Conservation (phyloP, 2,797 vertebrate species). For the Bovichtus diacanthus region DNA sequence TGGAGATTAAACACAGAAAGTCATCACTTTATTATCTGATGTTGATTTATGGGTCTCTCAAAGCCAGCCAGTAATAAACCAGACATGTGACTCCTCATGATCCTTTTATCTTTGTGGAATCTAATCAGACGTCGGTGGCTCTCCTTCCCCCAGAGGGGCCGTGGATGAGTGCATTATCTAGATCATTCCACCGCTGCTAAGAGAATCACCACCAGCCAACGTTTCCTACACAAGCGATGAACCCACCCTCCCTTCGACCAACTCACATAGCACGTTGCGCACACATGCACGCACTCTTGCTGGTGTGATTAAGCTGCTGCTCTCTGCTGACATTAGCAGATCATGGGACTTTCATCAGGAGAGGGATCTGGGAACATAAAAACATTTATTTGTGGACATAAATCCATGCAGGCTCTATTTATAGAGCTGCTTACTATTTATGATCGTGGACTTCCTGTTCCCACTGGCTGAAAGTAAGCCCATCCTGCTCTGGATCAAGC, state of each 20-base stretch:
- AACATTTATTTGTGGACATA: conserved; percentile 59
- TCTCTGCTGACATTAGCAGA: conserved; percentile 74
- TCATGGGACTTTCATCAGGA: conserved; percentile 79
- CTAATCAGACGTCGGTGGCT: conserved; percentile 78
- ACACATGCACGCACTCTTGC: conserved; percentile 17
- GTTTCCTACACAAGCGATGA: conserved; percentile 61
- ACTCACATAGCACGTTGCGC: conserved; percentile 21
- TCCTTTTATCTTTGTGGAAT: conserved; percentile 78
- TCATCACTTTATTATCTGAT: conserved; percentile 62
- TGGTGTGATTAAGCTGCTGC: conserved; percentile 72
- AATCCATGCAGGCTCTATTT: conserved; percentile 72
- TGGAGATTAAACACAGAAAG: conserved; percentile 60
- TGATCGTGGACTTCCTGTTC: conserved; percentile 70
- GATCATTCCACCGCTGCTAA: conserved; percentile 78
- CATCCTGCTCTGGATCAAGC: conserved; percentile 54
- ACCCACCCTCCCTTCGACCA: conserved; percentile 43
- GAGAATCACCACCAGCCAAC: conserved; percentile 68
- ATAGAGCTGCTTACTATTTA: conserved; percentile 72
- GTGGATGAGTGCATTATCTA: conserved; percentile 81
- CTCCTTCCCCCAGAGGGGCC: conserved; percentile 56
- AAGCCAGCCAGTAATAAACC: conserved; percentile 66
- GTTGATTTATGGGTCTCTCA: conserved; percentile 59
- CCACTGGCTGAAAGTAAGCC: conserved; percentile 50
- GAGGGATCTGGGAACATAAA: conserved; percentile 69
- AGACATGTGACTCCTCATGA: conserved; percentile 72